These are phyloP conservation scores for Harpagoxenus sublaevis DNA, from an alignment of 2,888 invertebrate species.

Conservation along the genomic window DNA sequence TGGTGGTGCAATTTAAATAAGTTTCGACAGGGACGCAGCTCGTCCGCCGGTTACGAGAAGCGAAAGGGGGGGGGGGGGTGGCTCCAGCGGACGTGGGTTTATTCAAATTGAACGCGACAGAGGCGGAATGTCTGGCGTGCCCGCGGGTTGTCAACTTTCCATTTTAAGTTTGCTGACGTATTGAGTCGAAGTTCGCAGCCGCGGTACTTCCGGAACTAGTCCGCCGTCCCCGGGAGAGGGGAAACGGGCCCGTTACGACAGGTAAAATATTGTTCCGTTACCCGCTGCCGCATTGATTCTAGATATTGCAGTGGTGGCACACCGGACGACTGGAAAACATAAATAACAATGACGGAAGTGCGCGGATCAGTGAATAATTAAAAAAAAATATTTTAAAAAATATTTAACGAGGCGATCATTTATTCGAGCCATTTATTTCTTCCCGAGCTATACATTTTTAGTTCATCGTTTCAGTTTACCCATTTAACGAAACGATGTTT, in stretches of 20 bases:
- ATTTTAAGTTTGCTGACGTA: conserved; percentile 66
- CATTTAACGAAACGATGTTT: background rate
- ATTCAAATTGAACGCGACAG: conserved; percentile 77
- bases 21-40: conserved; percentile 65
- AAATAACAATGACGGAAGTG: conserved; percentile 41
- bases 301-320: conserved; percentile 47
- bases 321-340: conserved; percentile 9
- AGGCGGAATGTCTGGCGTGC: conserved; percentile 67
- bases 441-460: background rate
- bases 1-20: conserved; percentile 71
- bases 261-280: conserved; percentile 61
- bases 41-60: conserved; percentile 14
- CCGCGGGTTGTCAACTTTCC: conserved; percentile 72
- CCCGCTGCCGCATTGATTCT: conserved; percentile 51
- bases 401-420: conserved; percentile 8
- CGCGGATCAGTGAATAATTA: conserved; percentile 28
- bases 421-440: background rate
- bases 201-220: conserved; percentile 24
- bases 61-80: background rate
- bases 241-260: conserved; percentile 33
- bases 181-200: conserved; percentile 54
- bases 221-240: conserved; percentile 26
- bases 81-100: conserved; percentile 44
- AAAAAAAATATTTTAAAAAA: background rate
- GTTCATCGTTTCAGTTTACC: background rate